Evolutionary conservation across 1,140 invertebrate genomes (phyloP).

Genomic region (Choristoneura fumiferana): DNA sequence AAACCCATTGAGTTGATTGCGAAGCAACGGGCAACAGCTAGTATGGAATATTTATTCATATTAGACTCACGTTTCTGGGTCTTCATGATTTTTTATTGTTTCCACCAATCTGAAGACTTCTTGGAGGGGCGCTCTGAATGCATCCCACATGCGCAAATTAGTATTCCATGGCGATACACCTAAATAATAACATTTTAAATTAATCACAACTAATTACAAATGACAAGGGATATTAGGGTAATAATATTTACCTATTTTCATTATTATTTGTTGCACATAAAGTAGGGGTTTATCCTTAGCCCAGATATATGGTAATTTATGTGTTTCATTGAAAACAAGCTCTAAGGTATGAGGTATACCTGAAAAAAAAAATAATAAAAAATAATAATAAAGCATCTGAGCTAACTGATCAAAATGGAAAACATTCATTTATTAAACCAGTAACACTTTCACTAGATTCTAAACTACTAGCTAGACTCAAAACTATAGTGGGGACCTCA

Average conservation of each 20-base stretch:
- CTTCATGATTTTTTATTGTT: constrained; percentile 90
- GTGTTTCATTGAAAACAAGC: constrained; percentile 67
- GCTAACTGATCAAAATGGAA: no score
- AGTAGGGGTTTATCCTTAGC: constrained; percentile 82
- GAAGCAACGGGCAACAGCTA: no score
- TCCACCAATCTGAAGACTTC: constrained; percentile 93
- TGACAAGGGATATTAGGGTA: no score
- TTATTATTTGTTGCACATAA: constrained; percentile 91
- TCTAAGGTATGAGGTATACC: constrained; percentile 45
- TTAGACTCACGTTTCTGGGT: constrained; percentile 83
- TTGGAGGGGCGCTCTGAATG: constrained; percentile 91
- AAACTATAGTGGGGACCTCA: no score
- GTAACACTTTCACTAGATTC: no score
- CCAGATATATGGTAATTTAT: constrained; percentile 78
- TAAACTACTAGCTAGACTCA: no score
- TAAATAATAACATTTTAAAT: constrained; percentile 32
- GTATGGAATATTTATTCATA: no score
- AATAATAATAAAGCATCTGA: no score
- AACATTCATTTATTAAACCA: no score
- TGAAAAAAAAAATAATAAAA: constrained; percentile 32
- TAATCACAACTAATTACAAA: neutral
- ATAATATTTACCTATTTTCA: constrained; percentile 72
- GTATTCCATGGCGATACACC: constrained; percentile 92
- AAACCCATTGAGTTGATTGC: no score
- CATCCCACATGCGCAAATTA: constrained; percentile 90